Evolutionary conservation across 2,888 invertebrate species (phyloP), one percentile per base, ranked within the genome.

Genomic region (Trimorus sp.): DNA sequence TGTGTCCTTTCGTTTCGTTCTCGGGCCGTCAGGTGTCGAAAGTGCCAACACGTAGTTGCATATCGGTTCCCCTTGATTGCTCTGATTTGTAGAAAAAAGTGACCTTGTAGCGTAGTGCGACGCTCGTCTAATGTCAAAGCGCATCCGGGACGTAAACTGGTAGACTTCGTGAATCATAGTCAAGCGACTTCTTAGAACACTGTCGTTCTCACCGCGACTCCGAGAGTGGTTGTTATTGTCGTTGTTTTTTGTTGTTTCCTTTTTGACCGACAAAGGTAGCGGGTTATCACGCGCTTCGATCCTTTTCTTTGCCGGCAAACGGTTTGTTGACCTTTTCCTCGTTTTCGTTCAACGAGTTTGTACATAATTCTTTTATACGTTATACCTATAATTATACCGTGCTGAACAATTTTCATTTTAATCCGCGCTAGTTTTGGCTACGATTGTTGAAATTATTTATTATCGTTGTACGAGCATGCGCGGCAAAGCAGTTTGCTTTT

Each of bases 101-200:
- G 79, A 73, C 79, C 79, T 79, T 79, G 62, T 74, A 79, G 73
- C 40, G 62, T 73, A 79, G 70, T 79, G 68, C 58, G 68, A 74
- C 68, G 68, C 73, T 79, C 71, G 49, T 68, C 62, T 60, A 45
- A 71, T 71, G 66, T 78, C 78, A 65, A 78, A 59, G 48, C 56
- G 59, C 58, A 68, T 62, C 14, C 68, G 56, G 49, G 45, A n/a
- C 42, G 59, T 70, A 66, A 62, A 60, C 56, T 58, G 53, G 65
- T 77, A 65, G 70, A 69, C 40, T 60, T 60, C 53, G 42, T 45
- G 62, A 76, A 42, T 53, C 53, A 62, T 68, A 63, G 63, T 63
- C 59, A 49, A 56, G 45, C 69, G 62, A 62, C 26, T 69, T 42
- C 36, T 11, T 69, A 69, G 69, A 12, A 62, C 68, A 69, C 63